Percentiles rank a stretch among this genome's conserved stretches.
These are phyloP conservation scores for Hemibagrus guttatus DNA, from an alignment of 2,797 vertebrate species.

Conservation along the genomic window DNA sequence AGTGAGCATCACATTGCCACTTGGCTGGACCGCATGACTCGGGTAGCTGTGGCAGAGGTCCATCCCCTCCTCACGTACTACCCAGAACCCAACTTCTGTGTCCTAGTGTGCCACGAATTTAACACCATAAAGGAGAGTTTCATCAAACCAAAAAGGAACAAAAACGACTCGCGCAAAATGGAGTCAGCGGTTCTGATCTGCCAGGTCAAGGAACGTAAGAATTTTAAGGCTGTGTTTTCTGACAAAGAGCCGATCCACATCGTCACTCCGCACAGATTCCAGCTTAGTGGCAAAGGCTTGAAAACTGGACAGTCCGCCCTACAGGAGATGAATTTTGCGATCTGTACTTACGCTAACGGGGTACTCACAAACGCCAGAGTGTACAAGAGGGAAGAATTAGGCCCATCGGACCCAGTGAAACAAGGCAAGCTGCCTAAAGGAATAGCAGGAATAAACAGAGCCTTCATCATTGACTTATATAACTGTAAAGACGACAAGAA, in stretches of 20 bases:
- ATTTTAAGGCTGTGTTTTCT: constrained; percentile 13
- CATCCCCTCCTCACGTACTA: background rate
- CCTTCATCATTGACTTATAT: background rate
- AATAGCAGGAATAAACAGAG: background rate
- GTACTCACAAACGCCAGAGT: background rate
- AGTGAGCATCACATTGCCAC: background rate
- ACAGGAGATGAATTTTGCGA: background rate
- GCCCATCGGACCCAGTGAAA: too few relatives aligned
- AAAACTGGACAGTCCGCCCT: background rate
- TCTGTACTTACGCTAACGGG: background rate
- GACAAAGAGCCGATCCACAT: background rate
- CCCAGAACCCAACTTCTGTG: constrained; percentile 37
- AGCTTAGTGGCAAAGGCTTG: background rate
- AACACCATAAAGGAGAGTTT: constrained; percentile 9
- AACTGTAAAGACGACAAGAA: rapidly evolving
- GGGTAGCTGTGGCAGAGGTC: background rate
- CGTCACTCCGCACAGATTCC: background rate
- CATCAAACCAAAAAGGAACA: background rate
- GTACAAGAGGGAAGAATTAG: background rate
- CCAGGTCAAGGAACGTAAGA: background rate
- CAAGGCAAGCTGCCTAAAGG: background rate
- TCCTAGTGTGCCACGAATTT: background rate
- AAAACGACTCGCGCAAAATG: background rate
- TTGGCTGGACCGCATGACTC: background rate
- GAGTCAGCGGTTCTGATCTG: constrained; percentile 18